A percentile compares a stretch with the other conserved stretches of the same genome.
These are phyloP conservation scores for Mirza zaza DNA, from an alignment of 2,113 vertebrate species.

Conservation along the genomic window DNA sequence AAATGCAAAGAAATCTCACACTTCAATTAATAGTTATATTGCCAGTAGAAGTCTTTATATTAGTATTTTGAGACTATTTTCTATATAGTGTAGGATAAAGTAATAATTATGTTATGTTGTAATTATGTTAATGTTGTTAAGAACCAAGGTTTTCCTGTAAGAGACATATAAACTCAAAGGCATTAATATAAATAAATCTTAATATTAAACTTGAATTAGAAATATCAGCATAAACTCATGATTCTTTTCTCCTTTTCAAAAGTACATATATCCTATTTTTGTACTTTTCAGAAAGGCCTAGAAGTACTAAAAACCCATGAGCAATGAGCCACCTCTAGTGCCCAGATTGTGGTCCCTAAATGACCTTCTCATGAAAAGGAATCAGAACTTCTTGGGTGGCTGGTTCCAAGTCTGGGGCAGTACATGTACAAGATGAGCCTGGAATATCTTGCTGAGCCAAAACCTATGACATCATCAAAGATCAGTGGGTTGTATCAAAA, in stretches of 20 bases:
- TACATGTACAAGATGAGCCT: background rate
- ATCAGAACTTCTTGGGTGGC: background rate
- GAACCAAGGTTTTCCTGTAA: slow-evolving; percentile 29
- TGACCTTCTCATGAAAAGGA: background rate
- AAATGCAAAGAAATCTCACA: background rate
- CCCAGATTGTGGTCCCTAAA: background rate
- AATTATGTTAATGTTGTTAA: background rate
- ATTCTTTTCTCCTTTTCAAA: background rate
- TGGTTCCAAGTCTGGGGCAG: background rate
- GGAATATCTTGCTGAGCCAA: background rate
- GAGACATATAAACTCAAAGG: slow-evolving; percentile 19
- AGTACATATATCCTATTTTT: background rate
- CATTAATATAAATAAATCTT: slow-evolving; percentile 21
- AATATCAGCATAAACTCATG: background rate
- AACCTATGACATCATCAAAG: background rate
- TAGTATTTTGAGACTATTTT: slow-evolving; percentile 22
- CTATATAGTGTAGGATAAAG: background rate
- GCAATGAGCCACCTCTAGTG: background rate
- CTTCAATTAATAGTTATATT: background rate
- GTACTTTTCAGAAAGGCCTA: slow-evolving; percentile 15
- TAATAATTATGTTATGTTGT: background rate
- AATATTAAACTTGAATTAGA: slow-evolving; percentile 23
- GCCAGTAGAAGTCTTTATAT: background rate
- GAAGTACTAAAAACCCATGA: background rate
- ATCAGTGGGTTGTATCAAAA: background rate